These are phyloP conservation scores for Heterodera filipjevi DNA, from an alignment of 2,888 invertebrate genomes.

Conservation along the genomic window DNA sequence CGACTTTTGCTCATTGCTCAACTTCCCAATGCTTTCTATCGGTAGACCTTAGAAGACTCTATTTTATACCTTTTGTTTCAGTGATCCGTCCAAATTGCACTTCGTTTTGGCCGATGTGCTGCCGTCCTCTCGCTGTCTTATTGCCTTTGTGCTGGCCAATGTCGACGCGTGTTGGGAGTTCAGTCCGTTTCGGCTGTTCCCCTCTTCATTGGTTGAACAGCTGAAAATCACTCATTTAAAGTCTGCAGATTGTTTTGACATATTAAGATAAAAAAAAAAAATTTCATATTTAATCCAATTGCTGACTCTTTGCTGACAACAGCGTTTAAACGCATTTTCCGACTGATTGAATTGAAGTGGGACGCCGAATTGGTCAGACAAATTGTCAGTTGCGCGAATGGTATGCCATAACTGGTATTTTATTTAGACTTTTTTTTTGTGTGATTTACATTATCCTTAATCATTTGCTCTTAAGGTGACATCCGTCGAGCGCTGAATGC, in stretches of 20 bases:
- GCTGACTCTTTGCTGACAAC: conserved; percentile 30
- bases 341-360: conserved; percentile 14
- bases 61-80: conserved; percentile 27
- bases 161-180: conserved; percentile 37
- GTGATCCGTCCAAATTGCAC: conserved; percentile 31
- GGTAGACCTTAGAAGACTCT: conserved; percentile 14
- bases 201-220: conserved; percentile 12
- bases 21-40: conserved; percentile 36
- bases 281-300: conserved; percentile 34
- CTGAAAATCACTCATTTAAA: conserved; percentile 36
- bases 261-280: background rate
- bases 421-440: too few relatives aligned
- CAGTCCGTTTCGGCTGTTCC: conserved; percentile 33
- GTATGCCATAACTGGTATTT: conserved; percentile 15
- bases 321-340: conserved; percentile 29
- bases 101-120: conserved; percentile 13
- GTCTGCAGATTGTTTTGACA: background rate
- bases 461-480: conserved; percentile 30
- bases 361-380: background rate
- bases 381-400: conserved; percentile 30
- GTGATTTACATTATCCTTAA: too few relatives aligned
- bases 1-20: conserved; percentile 37
- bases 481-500: conserved; percentile 37
- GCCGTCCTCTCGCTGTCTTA: conserved; percentile 32
- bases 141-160: conserved; percentile 37